Evolutionary conservation across 2,888 invertebrate genomes (phyloP).

Genomic region (Volucella zonaria): DNA sequence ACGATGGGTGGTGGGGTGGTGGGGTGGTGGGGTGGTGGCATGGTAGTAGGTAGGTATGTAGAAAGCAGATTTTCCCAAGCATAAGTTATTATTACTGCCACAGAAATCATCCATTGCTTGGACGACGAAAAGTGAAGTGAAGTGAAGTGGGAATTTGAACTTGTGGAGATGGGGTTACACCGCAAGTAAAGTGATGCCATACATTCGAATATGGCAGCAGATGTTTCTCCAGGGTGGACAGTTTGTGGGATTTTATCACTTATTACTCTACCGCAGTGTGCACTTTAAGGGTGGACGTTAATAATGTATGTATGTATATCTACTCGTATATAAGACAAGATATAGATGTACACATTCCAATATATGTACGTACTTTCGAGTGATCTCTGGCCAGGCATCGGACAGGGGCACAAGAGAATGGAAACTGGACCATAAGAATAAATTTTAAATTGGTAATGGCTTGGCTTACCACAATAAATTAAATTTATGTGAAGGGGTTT

Average conservation of each 20-base stretch:
- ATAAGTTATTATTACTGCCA: constrained; percentile 73
- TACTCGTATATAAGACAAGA: neutral
- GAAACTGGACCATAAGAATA: constrained; percentile 58
- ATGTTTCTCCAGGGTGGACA: constrained; percentile 71
- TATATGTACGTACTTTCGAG: neutral
- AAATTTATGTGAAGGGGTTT: constrained; percentile 64
- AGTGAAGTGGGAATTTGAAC: neutral
- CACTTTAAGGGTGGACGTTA: constrained; percentile 46
- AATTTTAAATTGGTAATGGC: constrained; percentile 72
- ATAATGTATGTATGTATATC: neutral
- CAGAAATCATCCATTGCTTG: constrained; percentile 64
- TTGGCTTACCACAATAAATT: constrained; percentile 71
- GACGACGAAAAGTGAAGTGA: neutral
- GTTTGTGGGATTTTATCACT: constrained; percentile 74
- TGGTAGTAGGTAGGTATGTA: neutral
- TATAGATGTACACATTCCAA: neutral
- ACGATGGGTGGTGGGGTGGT: neutral
- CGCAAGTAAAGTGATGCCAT: constrained; percentile 74
- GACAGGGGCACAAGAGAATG: neutral
- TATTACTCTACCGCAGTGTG: constrained; percentile 73
- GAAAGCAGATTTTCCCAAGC: constrained; percentile 66
- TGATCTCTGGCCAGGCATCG: neutral
- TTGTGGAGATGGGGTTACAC: constrained; percentile 35
- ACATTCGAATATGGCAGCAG: constrained; percentile 69
- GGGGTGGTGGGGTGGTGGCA: too few relatives aligned